Evolutionary conservation across 2,113 vertebrate species (phyloP), one percentile per base, ranked within the genome.

Genomic region (Beaufortia kweichowensis): DNA sequence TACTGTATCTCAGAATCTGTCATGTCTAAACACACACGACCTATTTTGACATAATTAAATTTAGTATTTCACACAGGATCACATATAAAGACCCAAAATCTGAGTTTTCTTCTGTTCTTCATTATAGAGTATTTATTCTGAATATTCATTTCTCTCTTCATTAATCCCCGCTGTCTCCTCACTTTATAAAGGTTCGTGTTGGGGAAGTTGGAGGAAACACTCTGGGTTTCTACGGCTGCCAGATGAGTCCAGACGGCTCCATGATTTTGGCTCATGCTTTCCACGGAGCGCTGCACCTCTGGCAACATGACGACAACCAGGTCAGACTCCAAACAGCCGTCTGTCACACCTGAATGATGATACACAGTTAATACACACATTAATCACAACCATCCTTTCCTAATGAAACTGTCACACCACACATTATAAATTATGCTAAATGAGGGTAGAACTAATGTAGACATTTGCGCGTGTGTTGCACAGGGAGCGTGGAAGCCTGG

Each of bases 171-270:
- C 33, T 21, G 15, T 17, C 17, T 5, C 6, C 3, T 14, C 4
- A n/a, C n/a, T n/a, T 4, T 2, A 35, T 84, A 72, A 88, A 99
- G 97, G 94, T 99, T 64, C 96, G 96, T 48, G 94, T 99, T 7
- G 97, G 97, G 68, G 97, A 98, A 91, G 96, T 98, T 9, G 97
- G 97, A 82, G 96, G 97, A 81, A 98, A 97, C 88, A 99, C 96
- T 0, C 88, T 98, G 85, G 97, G 97, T 64, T 99, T 98, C 91
- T 94, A 94, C 50, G 95, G 95, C 81, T 96, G 96, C 85, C 96
- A 97, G 76, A 96, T 98, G 89, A 96, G 90, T 82, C 94, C 94
- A 0, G 93, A 98, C 79, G 95, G 94, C 43, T 93, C 91, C 6
- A 94, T 94, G 95, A 94, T 99, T 23, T 0, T 97, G 21, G 95